Base-by-base conservation (phyloP, 1,140 invertebrate species). In the Zaprionus inermis region DNA sequence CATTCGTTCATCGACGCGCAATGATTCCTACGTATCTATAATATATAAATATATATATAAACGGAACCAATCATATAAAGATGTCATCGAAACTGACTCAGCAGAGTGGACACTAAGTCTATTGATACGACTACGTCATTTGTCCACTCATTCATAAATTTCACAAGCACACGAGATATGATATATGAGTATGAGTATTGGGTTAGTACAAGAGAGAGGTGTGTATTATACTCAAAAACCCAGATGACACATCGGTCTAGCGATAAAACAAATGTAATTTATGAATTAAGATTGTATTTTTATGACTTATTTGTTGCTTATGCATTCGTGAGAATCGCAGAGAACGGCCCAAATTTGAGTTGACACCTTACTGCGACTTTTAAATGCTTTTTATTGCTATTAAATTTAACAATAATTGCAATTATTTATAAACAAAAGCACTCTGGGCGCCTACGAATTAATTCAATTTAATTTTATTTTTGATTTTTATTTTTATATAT, bases 381-480 rank as follows among this genome's bases (percentile, higher is more conserved):
- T 52, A 51, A 67, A 58, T 58, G 38, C 14, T n/a, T 59, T 68
- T 59, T 24, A 56, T 67, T 67, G 22, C 16, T 54, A 55, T 49
- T 30, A 49, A 22, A 22, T 10, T 20, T 2, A 5, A 12, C 54
- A 61, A 57, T 76, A 81, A 86, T 78, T 81, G 59, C 74, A 72
- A 70, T 67, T 78, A 72, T 83, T 83, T 54, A 64, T 69, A 49
- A n/a, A 24, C 55, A 34, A 60, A 71, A 71, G 52, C 11, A 28
- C 81, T 81, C 16, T 36, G n/a, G 69, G 68, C 67, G 67, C 30
- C 63, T 41, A 46, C 22, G 14, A 65, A 49, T 57, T 55, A 49
- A 41, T 36, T 28, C 24, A 28, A 28, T 28, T 28, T 5, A 10
- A 36, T 36, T 59, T 59, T 52, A 28, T 63, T 54, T 54, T 56